These are phyloP conservation scores for Acronicta aceris DNA, from an alignment of 2,888 invertebrate genomes.

Conservation along the genomic window DNA sequence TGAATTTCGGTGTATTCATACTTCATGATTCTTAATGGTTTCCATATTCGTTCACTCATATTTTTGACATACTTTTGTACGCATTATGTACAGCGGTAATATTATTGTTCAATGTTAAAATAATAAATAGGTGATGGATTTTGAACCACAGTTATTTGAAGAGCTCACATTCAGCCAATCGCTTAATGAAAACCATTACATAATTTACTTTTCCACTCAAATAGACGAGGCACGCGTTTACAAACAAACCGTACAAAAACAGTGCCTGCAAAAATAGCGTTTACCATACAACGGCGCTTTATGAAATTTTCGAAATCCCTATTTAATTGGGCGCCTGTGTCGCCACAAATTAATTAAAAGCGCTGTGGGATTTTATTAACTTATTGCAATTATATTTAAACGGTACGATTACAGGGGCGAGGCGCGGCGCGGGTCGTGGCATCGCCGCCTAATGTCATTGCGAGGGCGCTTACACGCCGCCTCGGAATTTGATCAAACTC, in stretches of 20 bases:
- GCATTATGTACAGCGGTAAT: constrained; percentile 12
- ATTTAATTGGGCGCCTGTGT: constrained; percentile 81
- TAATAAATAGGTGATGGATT: constrained; percentile 37
- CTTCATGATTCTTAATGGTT: constrained; percentile 62
- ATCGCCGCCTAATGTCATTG: constrained; percentile 70
- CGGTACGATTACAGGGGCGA: constrained; percentile 75
- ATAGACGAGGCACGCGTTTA: constrained; percentile 59
- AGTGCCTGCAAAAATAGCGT: constrained; percentile 67
- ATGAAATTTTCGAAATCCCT: constrained; percentile 78
- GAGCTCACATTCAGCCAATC: constrained; percentile 59
- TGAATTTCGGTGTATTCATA: constrained; percentile 65
- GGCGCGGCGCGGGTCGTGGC: constrained; percentile 58
- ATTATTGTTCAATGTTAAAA: constrained; percentile 9
- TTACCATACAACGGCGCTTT: constrained; percentile 68
- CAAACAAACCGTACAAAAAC: constrained; percentile 69
- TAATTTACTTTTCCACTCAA: constrained; percentile 64
- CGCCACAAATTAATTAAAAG: constrained; percentile 85
- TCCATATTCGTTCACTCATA: constrained; percentile 42
- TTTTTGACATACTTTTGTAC: constrained; percentile 22
- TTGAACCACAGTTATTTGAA: constrained; percentile 50
- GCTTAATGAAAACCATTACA: constrained; percentile 64
- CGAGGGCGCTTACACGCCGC: constrained; percentile 68
- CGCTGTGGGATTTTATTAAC: constrained; percentile 83
- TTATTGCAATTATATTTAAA: constrained; percentile 87
- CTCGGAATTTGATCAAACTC: constrained; percentile 81